Evolutionary conservation across 2,113 vertebrate genomes (phyloP), one percentile per base, ranked within the genome.

Genomic region (Aythya baeri): DNA sequence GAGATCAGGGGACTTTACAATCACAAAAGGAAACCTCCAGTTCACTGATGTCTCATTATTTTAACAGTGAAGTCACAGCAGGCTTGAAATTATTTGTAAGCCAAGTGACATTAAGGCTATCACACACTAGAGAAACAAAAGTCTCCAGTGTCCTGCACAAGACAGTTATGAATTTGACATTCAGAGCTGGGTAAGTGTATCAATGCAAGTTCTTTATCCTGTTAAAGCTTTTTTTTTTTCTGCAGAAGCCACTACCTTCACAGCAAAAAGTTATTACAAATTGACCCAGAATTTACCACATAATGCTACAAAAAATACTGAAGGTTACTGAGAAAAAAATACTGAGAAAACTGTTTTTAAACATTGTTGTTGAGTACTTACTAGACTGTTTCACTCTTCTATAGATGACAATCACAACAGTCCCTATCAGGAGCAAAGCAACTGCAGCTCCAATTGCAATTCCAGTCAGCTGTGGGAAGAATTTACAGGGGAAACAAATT

Each of bases 371-470:
- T 15, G 59, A 32, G 36, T 65, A 98, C 99, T 98, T 95, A 99
- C 98, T 98, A 7, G 98, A 97, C 11, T 83, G 97, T 50, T 94
- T 98, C 95, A 98, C 77, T 97, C 96, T 98, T 96, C 98, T 97
- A 91, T 98, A 98, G 61, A 99, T 50, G 10, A 99, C 92, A 58
- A 98, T 98, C 55, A 99, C 74, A 5, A 98, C 54, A 17, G 98
- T n/a, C 18, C 98, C 98, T 27, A 98, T 73, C 1, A 99, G 73
- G 2, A 97, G 86, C 34, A 99, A 86, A 0, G 98, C 97, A 0
- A 97, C 94, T 17, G 95, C 97, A 20, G 98, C 98, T 83, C 98
- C 99, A 7, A 99, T 97, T 20, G 98, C 94, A 90, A 99, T 97
- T 36, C 98, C 98, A 0, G 98, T 97, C 96, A 99, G 97, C 99